Percentiles rank a stretch among this genome's conserved stretches.
phyloP scores from a whole-genome alignment of 2,888 invertebrate genomes.

The Microplitis manilae region DNA sequence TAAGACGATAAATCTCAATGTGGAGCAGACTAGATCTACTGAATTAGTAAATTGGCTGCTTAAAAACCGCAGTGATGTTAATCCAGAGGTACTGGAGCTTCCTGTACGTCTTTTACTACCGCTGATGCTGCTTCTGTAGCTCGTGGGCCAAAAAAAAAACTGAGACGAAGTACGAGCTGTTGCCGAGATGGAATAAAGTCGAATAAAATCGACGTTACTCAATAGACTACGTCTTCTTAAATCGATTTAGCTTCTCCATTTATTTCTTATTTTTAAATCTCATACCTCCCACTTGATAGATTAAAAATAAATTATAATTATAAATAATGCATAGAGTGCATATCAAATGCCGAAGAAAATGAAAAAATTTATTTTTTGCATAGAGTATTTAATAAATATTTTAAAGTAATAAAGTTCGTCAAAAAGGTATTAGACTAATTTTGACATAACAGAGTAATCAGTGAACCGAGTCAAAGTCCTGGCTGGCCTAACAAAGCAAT shows the following conservation, averaged over 20 bases:
- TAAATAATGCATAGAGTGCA: background rate
- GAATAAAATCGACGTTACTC: slow-evolving; percentile 72
- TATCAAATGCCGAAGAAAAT: too few species aligned
- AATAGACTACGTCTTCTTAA: slow-evolving; percentile 67
- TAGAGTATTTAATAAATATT: background rate
- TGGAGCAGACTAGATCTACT: slow-evolving; percentile 51
- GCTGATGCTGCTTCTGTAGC: slow-evolving; percentile 9
- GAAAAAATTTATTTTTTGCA: too few species aligned
- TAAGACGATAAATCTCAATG: slow-evolving; percentile 51
- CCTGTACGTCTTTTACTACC: slow-evolving; percentile 25
- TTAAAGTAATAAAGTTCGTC: background rate
- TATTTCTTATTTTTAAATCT: slow-evolving; percentile 49
- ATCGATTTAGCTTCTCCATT: slow-evolving; percentile 58
- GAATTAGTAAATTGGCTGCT: slow-evolving; percentile 71
- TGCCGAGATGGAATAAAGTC: slow-evolving; percentile 61
- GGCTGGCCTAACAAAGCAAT: slow-evolving; percentile 9
- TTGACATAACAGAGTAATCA: background rate
- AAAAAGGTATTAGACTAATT: background rate
- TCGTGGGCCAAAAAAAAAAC: slow-evolving; percentile 52
- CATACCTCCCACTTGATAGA: background rate
- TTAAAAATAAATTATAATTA: background rate
- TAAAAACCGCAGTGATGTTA: slow-evolving; percentile 70
- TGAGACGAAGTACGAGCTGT: slow-evolving; percentile 38
- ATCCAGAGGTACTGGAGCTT: slow-evolving; percentile 56
- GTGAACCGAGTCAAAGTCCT: slow-evolving; percentile 25